A percentile compares a stretch with the other conserved stretches of the same genome.
Evolutionary conservation across 2,888 invertebrate genomes (phyloP).

Genomic region (Drosophila longiperda): DNA sequence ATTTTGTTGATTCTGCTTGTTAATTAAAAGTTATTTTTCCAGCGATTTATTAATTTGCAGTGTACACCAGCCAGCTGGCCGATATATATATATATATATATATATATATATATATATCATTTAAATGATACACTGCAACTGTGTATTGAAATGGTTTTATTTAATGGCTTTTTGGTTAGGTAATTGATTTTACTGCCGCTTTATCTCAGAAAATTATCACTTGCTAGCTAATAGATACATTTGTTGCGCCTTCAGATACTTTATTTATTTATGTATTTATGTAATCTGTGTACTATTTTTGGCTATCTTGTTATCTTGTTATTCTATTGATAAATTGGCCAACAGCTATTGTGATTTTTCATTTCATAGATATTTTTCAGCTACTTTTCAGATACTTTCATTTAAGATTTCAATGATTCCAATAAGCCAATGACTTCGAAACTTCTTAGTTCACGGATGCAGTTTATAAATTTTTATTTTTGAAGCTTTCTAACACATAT

Average conservation of each 20-base stretch:
- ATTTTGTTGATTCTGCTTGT: slow-evolving; percentile 56
- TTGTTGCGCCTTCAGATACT: not conserved
- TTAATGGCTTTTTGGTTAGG: slow-evolving; percentile 8
- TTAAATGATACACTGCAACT: not conserved
- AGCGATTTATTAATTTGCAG: slow-evolving; percentile 32
- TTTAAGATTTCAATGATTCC: not conserved
- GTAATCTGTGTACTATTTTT: not conserved
- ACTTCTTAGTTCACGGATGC: too few relatives aligned
- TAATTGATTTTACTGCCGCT: slow-evolving; percentile 4
- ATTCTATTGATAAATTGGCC: not conserved
- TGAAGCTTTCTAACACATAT: not conserved
- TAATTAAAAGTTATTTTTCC: slow-evolving; percentile 50
- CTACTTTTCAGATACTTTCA: not conserved
- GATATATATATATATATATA: not conserved
- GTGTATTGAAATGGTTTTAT: slow-evolving; percentile 5
- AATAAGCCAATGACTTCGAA: too few relatives aligned
- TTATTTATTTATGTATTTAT: not conserved
- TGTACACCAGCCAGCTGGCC: slow-evolving; percentile 12
- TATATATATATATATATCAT: not conserved
- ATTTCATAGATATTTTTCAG: not conserved
- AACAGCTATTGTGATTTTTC: not conserved
- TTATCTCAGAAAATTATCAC: not conserved
- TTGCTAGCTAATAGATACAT: slow-evolving; percentile 1
- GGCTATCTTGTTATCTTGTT: not conserved
- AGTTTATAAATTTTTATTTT: not conserved